phyloP scores from a whole-genome alignment of 2,888 invertebrate genomes.

The Syritta pipiens region DNA sequence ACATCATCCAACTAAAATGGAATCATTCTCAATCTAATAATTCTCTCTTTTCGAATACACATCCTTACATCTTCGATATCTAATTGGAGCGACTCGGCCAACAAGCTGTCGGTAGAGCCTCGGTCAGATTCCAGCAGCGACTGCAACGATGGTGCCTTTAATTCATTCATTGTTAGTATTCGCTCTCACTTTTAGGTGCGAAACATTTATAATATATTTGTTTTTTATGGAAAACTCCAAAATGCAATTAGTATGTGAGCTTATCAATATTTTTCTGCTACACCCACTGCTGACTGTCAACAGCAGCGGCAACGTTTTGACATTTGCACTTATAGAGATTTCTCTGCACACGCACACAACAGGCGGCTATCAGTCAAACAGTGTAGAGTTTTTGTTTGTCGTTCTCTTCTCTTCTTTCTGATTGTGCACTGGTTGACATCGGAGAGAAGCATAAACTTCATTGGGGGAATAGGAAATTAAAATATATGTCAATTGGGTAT shows the following conservation, averaged over 20 bases:
- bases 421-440: too few species aligned
- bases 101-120: conserved; percentile 85
- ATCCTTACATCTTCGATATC: conserved; percentile 85
- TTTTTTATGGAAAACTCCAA: conserved; percentile 20
- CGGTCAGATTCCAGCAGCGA: conserved; percentile 83
- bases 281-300: conserved; percentile 50
- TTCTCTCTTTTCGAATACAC: neutral
- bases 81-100: conserved; percentile 81
- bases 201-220: conserved; percentile 27
- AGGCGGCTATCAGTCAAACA: neutral
- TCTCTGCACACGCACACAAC: conserved; percentile 9
- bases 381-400: conserved; percentile 2
- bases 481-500: too few species aligned
- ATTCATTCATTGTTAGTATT: conserved; percentile 74
- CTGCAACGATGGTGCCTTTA: conserved; percentile 80
- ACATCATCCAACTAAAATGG: conserved; percentile 89
- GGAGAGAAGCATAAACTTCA: too few species aligned
- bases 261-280: conserved; percentile 66
- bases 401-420: too few species aligned
- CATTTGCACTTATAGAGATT: conserved; percentile 18
- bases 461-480: too few species aligned
- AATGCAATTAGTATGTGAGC: conserved; percentile 11
- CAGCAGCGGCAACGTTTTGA: conserved; percentile 36
- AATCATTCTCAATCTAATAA: too few species aligned
- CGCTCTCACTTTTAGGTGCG: conserved; percentile 3